Base-by-base conservation (phyloP, 1,140 invertebrate genomes). In the Panulirus ornatus region DNA sequence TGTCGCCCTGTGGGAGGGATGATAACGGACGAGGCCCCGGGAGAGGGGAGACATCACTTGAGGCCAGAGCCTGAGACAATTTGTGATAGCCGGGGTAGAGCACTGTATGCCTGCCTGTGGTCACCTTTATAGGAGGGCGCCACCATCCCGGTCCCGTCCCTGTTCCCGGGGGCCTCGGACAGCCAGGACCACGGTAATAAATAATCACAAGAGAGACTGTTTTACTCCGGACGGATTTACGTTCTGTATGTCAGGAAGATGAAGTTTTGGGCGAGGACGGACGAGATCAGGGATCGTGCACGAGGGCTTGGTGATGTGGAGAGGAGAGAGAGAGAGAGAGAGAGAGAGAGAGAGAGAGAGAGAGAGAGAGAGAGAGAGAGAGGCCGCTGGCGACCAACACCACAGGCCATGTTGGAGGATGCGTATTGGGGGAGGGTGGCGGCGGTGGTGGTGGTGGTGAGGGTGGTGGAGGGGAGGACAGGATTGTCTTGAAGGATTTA, bases 51-150 rank as follows among this genome's bases (percentile, higher is more conserved):
- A 5, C 40, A 27, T 66, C 36, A 30, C 54, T 40, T n/a, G 30
- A 42, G 66, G n/a, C 47, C 16, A 36, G 66, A 16, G 47, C 75
- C 51, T 42, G 81, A 58, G 79, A 89, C 87, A 89, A 89, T 89
- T 83, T 89, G 81, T 89, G 87, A 89, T 83, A 89, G 79, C n/a
- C 30, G 34, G 79, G 79, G 79, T 83, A 84, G 76, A 83, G 79
- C 79, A 89, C 66, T 70, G 51, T 63, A 34, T 58, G 73, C n/a
- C 51, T 42, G 66, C 79, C 66, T 89, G 87, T 89, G 87, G 87
- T 89, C 83, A 83, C 79, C 58, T 89, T 89, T 89, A 83, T 83
- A 58, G 79, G 47, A 54, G 73, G 79, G 22, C 38, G 22, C 5
- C 70, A 6, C 40, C 63, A 5, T 34, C 30, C 66, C 66, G 0